Evolutionary conservation across 2,888 invertebrate species (phyloP).

Genomic region (Lissonota sp.): DNA sequence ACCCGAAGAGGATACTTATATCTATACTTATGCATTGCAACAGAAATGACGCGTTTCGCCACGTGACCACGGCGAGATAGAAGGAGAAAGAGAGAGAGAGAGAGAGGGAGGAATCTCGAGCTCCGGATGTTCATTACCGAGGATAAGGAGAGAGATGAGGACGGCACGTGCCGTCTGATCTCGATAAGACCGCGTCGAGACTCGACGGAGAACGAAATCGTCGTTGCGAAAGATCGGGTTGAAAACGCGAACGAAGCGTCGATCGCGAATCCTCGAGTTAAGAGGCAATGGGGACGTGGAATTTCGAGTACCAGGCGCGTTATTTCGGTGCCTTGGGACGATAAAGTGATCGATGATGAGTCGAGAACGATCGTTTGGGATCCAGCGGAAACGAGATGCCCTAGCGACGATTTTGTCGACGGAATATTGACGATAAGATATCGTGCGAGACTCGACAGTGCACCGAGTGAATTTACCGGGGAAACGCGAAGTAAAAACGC

Average conservation of each 20-base stretch:
- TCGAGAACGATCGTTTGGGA: slow-evolving; percentile 62
- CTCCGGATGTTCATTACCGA: slow-evolving; percentile 81
- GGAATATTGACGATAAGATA: slow-evolving; percentile 64
- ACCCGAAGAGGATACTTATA: not conserved
- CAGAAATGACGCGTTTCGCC: not conserved
- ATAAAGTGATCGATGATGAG: slow-evolving; percentile 21
- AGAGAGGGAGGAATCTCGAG: slow-evolving; percentile 60
- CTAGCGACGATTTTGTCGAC: slow-evolving; percentile 37
- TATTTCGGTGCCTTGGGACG: slow-evolving; percentile 53
- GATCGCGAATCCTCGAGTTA: slow-evolving; percentile 27
- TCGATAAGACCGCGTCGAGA: slow-evolving; percentile 73
- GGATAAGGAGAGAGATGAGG: slow-evolving; percentile 75
- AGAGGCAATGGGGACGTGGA: not conserved
- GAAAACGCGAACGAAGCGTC: not conserved
- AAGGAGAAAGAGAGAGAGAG: slow-evolving; percentile 40
- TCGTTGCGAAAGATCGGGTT: not conserved
- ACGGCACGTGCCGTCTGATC: slow-evolving; percentile 81
- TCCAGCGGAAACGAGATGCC: slow-evolving; percentile 33
- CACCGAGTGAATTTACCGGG: slow-evolving; percentile 15
- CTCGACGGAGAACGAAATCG: slow-evolving; percentile 3
- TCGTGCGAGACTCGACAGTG: slow-evolving; percentile 33
- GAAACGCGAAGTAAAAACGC: not conserved
- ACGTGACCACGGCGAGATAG: slow-evolving; percentile 9
- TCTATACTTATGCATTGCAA: not conserved
- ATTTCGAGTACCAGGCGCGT: slow-evolving; percentile 43